phyloP scores from a whole-genome alignment of 92 coral and sea anemone species.

The Pocillopora grandis region DNA sequence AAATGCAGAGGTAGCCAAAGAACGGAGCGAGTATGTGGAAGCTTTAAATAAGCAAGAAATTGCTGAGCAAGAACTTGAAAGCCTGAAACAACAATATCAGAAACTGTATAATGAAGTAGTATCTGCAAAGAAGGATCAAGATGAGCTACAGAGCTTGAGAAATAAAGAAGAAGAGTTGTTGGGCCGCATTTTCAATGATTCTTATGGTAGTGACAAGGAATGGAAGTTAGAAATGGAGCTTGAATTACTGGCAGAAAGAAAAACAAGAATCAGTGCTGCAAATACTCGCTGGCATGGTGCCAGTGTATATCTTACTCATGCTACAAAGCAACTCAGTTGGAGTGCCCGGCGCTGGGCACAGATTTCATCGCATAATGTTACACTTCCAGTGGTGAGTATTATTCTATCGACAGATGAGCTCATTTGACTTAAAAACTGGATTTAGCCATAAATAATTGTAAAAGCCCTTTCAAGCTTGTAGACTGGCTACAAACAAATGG shows the following conservation, averaged over 20 bases:
- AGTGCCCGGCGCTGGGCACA: constrained; percentile 96
- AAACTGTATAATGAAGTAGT: constrained; percentile 57
- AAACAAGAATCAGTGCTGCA: constrained; percentile 74
- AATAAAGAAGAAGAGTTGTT: constrained; percentile 64
- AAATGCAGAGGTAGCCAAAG: constrained; percentile 77
- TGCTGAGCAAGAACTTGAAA: constrained; percentile 77
- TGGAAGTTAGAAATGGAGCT: constrained; percentile 89
- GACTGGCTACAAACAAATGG: not conserved
- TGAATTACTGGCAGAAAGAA: constrained; percentile 72
- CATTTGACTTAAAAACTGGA: not conserved
- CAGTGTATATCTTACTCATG: constrained; percentile 62
- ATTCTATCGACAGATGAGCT: not conserved
- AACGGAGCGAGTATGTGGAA: constrained; percentile 86
- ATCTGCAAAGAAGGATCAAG: constrained; percentile 51
- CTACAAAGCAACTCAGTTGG: constrained; percentile 76
- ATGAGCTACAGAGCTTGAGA: constrained; percentile 48
- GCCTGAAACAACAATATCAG: constrained; percentile 71
- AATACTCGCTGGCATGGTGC: constrained; percentile 79
- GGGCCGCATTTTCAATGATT: constrained; percentile 85
- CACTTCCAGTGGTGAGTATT: constrained; percentile 68
- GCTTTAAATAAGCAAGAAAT: constrained; percentile 92
- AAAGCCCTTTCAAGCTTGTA: no score
- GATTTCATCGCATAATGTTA: constrained; percentile 67
- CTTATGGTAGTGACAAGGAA: constrained; percentile 91
- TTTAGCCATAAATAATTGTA: no score